These are phyloP conservation scores for Drosophila hydei DNA, from an alignment of 1,140 invertebrate genomes.

Conservation along the genomic window DNA sequence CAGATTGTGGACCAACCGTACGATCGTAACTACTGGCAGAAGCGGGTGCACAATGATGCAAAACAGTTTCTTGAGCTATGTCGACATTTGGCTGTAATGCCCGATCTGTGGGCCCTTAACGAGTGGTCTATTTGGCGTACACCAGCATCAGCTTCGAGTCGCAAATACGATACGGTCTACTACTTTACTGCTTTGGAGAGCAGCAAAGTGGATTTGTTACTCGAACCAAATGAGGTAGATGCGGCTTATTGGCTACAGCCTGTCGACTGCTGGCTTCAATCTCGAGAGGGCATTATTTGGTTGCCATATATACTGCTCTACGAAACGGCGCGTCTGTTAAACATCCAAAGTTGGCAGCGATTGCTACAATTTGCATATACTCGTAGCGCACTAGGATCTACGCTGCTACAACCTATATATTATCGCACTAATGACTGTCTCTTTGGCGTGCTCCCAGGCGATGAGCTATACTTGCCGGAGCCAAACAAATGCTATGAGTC, in stretches of 20 bases:
- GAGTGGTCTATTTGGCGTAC: slow-evolving; percentile 95
- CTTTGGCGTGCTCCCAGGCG: slow-evolving; percentile 80
- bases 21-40: slow-evolving; percentile 75
- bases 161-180: slow-evolving; percentile 91
- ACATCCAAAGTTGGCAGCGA: slow-evolving; percentile 82
- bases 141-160: slow-evolving; percentile 84
- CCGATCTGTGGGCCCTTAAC: slow-evolving; percentile 91
- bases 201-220: slow-evolving; percentile 40
- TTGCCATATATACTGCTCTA: slow-evolving; percentile 86
- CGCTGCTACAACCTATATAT: slow-evolving; percentile 84
- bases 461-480: slow-evolving; percentile 78
- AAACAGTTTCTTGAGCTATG: slow-evolving; percentile 90
- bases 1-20: slow-evolving; percentile 28
- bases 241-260: slow-evolving; percentile 60
- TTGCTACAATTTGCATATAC: slow-evolving; percentile 67
- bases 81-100: slow-evolving; percentile 88
- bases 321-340: slow-evolving; percentile 83
- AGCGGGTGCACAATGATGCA: slow-evolving; percentile 87
- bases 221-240: slow-evolving; percentile 62
- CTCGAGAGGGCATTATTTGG: slow-evolving; percentile 87
- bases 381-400: slow-evolving; percentile 74
- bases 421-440: slow-evolving; percentile 76
- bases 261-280: slow-evolving; percentile 80
- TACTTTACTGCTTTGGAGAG: slow-evolving; percentile 88
- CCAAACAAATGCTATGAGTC: slow-evolving; percentile 47